A percentile compares a stretch with the other conserved stretches of the same genome.
These are phyloP conservation scores for Gila robusta DNA, from an alignment of 2,797 vertebrate genomes.

Conservation along the genomic window DNA sequence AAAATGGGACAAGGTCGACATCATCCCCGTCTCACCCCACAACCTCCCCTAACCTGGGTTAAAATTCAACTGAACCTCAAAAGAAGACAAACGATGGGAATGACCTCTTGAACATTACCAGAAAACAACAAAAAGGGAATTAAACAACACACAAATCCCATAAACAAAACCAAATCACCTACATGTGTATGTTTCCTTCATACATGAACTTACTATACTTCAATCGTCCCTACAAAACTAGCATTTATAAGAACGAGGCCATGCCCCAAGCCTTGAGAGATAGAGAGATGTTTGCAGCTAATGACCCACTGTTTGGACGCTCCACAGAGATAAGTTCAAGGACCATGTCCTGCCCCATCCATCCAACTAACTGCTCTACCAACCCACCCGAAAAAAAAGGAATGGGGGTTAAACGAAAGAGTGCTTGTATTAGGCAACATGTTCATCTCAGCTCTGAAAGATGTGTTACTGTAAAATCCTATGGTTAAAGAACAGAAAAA, in stretches of 20 bases:
- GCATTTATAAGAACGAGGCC: background rate
- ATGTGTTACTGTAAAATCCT: constrained; percentile 4
- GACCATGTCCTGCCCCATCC: constrained; percentile 56
- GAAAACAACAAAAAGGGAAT: background rate
- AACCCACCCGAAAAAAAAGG: background rate
- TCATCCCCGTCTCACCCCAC: constrained; percentile 8
- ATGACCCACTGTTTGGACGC: constrained; percentile 66
- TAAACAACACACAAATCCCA: background rate
- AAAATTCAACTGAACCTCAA: constrained; percentile 48
- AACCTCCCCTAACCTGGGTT: constrained; percentile 13
- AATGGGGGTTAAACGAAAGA: background rate
- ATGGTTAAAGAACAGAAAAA: constrained; percentile 1
- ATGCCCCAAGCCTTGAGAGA: background rate
- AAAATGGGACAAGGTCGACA: constrained; percentile 35
- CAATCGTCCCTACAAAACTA: background rate
- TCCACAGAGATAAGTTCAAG: constrained; percentile 64
- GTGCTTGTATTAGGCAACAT: background rate
- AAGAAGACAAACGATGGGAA: constrained; percentile 15
- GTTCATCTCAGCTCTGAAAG: constrained; percentile 2
- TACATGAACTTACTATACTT: background rate
- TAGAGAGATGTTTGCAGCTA: constrained; percentile 67
- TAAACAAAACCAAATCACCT: background rate
- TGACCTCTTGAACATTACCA: constrained; percentile 1
- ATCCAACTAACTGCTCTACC: constrained; percentile 39
- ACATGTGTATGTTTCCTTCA: background rate